Evolutionary conservation across 2,888 invertebrate species (phyloP).

Genomic region (Schizotus pectinicornis): DNA sequence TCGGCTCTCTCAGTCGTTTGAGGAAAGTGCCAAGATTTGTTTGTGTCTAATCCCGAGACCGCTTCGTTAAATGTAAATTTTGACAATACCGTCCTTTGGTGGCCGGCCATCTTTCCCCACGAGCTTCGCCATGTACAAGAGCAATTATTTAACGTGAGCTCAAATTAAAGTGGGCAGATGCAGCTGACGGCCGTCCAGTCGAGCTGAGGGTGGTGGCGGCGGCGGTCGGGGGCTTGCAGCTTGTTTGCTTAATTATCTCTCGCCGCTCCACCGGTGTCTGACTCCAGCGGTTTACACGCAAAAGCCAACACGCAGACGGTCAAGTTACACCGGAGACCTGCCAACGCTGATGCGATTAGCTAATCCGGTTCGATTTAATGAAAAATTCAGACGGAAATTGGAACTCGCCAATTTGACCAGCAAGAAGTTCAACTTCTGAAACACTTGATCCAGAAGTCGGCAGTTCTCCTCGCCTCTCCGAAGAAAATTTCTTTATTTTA

Average conservation of each 20-base stretch:
- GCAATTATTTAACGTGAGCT: slow-evolving; percentile 46
- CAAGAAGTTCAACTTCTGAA: too few species aligned
- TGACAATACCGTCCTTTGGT: background rate
- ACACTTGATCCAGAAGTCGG: too few species aligned
- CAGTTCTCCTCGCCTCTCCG: too few species aligned
- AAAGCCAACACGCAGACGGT: slow-evolving; percentile 9
- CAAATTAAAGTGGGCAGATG: slow-evolving; percentile 49
- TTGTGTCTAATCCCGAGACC: too few species aligned
- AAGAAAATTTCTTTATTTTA: too few species aligned
- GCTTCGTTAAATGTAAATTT: too few species aligned
- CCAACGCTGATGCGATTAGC: slow-evolving; percentile 5
- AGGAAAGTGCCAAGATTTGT: too few species aligned
- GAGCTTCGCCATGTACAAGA: slow-evolving; percentile 31
- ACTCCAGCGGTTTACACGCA: slow-evolving; percentile 15
- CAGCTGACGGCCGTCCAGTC: slow-evolving; percentile 39
- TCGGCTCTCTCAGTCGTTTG: too few species aligned
- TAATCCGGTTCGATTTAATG: background rate
- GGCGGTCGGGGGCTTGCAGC: background rate
- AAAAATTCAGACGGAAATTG: too few species aligned
- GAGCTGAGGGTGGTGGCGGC: background rate
- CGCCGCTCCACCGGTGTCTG: slow-evolving; percentile 7
- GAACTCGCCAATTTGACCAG: too few species aligned
- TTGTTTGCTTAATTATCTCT: slow-evolving; percentile 19
- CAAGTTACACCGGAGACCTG: slow-evolving; percentile 3
- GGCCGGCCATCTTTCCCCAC: background rate